Evolutionary conservation across 1,140 invertebrate genomes (phyloP), one percentile per base, ranked within the genome.

Genomic region (Agraylea sexmaculata): DNA sequence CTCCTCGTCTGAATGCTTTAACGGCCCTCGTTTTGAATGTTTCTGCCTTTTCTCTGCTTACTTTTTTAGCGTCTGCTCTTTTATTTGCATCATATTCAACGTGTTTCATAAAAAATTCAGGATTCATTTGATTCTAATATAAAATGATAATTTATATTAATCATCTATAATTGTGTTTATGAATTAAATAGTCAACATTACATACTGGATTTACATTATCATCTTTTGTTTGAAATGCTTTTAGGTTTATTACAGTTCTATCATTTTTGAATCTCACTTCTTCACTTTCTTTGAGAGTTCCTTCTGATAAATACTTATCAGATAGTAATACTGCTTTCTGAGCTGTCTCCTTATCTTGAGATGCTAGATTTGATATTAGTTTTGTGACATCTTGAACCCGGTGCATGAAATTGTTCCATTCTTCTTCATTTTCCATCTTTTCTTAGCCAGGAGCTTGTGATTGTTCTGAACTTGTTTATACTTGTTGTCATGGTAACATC

Each of bases 331-430:
- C 55, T 4, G 73, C 76, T 2, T 62, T 60, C 20, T 74, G 58
- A 45, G 75, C 67, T 40, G 66, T 65, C 2, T 57, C 53, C 28
- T 58, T 60, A 52, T 77, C 67, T 6, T 55, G 56, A 12, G 75
- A 78, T 4, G 66, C 62, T 42, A 77, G 59, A 51, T 77, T 73
- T 40, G 68, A 70, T 2, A 79, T 68, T 23, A 78, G 70, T 46
- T 54, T 67, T 46, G 71, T 69, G 7, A 82, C 70, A 64, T 80
- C 69, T 3, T 66, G 73, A 15, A 80, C 74, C 45, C 66, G 64
- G 21, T 71, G 64, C 64, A 79, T 70, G 47, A 82, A 82, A 58
- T 81, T 81, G 30, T 74, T 69, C 61, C 78, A 79, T 55, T 81
- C 78, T 52, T 79, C 77, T 43, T 73, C 59, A 11, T 39, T 42